A percentile compares a stretch with the other conserved stretches of the same genome.
These are phyloP conservation scores for Dendroctonus valens DNA, from an alignment of 1,140 invertebrate species.

Conservation along the genomic window DNA sequence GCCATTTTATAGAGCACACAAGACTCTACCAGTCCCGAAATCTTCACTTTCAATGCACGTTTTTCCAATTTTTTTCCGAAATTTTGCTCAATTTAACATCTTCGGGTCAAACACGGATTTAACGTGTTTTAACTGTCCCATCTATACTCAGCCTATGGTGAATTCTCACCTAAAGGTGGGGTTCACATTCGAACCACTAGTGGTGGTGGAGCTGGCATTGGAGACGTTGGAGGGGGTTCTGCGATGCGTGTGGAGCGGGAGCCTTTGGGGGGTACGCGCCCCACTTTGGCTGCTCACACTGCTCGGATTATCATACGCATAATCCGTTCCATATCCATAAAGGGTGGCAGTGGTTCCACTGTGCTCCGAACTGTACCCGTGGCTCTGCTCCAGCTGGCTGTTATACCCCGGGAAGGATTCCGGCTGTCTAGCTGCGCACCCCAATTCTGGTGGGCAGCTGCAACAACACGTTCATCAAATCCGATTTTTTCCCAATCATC, in stretches of 20 bases:
- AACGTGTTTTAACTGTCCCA: not conserved
- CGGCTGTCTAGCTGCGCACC: slow-evolving; percentile 27
- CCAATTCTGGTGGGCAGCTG: slow-evolving; percentile 13
- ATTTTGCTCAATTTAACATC: no score
- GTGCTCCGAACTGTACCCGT: slow-evolving; percentile 50
- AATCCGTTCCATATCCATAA: slow-evolving; percentile 49
- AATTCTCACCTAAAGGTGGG: slow-evolving; percentile 58
- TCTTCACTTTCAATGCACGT: no score
- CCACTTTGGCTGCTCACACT: slow-evolving; percentile 54
- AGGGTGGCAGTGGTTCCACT: slow-evolving; percentile 44
- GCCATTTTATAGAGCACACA: no score
- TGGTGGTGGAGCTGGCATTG: slow-evolving; percentile 61
- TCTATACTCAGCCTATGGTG: not conserved
- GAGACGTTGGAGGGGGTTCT: slow-evolving; percentile 72
- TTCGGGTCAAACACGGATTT: not conserved
- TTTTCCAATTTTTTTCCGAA: no score
- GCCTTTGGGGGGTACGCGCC: slow-evolving; percentile 50
- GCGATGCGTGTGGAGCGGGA: slow-evolving; percentile 57
- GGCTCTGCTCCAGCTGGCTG: slow-evolving; percentile 42
- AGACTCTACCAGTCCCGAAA: no score
- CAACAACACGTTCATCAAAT: not conserved
- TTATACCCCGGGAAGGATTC: slow-evolving; percentile 31
- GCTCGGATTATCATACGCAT: slow-evolving; percentile 63
- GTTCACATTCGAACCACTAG: slow-evolving; percentile 52
- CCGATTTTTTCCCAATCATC: not conserved